Evolutionary conservation across 2,113 vertebrate species (phyloP), one percentile per base, ranked within the genome.

Genomic region (Girardinichthys multiradiatus): DNA sequence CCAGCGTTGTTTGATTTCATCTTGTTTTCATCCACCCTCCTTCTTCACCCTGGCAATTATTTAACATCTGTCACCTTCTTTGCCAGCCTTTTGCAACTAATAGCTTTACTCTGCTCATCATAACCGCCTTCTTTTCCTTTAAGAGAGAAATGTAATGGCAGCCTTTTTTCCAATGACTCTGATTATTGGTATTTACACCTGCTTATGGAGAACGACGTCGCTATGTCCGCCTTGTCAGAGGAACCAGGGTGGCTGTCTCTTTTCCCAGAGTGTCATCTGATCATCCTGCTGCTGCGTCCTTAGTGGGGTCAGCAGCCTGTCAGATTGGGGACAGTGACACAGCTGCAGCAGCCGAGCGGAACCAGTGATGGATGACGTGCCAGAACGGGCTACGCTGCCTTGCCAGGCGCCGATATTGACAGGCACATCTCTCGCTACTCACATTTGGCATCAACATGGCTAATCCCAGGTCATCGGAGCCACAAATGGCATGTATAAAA

Each of bases 341-440:
- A 87, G 89, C 92, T 90, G 85, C 83, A 80, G 87, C 79, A 90
- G 75, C 76, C 66, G 60, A 90, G 86, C 83, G 83, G 86, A 89
- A 90, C 86, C 72, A 54, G 82, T 93, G 94, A 94, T 94, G 93
- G 90, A 93, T 92, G 88, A 88, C 74, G 79, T 91, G 91, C 82
- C 91, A 91, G 82, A 84, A 67, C 28, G 69, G 80, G 72, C 74
- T n/a, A 59, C 45, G 74, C 83, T 70, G 80, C 87, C 83, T 81
- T 84, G 86, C 68, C 70, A 61, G 80, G 71, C 68, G 73, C 78
- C 74, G 61, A 33, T 82, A 93, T 86, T 88, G 90, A 91, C 90
- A 90, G 88, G 67, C 89, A 13, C 73, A 65, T 72, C 84, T 88
- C 79, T 75, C 30, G 33, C 82, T 42, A 81, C 88, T 82, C 78